Evolutionary conservation across 2,113 vertebrate species (phyloP), one percentile per base, ranked within the genome.

Genomic region (Clarias magur): DNA sequence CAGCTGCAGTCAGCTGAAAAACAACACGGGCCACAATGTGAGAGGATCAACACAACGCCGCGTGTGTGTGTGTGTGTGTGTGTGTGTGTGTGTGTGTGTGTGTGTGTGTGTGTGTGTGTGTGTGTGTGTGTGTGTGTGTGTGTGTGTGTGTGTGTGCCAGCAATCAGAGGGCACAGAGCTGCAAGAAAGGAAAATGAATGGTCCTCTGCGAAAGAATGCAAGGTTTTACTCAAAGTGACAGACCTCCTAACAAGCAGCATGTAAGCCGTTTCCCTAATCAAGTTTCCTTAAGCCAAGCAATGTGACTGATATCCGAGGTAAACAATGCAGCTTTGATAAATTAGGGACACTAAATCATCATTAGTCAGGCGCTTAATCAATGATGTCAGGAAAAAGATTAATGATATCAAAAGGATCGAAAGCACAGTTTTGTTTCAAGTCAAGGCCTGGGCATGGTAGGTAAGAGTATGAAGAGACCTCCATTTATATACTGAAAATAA

Each of bases 321-420:
- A 88, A 89, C 88, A 90, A 88, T 85, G 68, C 63, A 21, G 62
- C 86, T 34, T 85, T 86, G 86, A 89, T 85, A 86, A 89, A 87
- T 85, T 84, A 88, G 79, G 76, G 82, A 75, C 82, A 86, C 84
- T 88, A 86, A 86, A 84, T 82, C 72, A 88, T 83, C 88, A 88
- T 89, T 87, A 88, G 88, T 89, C 88, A 91, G 82, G 79, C 48
- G 65, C 25, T 85, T 89, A 89, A 88, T 87, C 82, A 88, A 88
- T 85, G 59, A 89, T 86, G 84, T 80, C 88, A 83, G 67, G 72
- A 4, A 72, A 68, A 88, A 90, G 88, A 90, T 89, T 63, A 84
- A 91, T 88, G 76, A 59, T 70, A 82, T 86, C 62, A 86, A 80
- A 84, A 70, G 17, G 70, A 88, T 59, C 17, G 80, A 85, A 72